phyloP scores from a whole-genome alignment of 2,797 vertebrate species.

The Scomberomorus guttatus region DNA sequence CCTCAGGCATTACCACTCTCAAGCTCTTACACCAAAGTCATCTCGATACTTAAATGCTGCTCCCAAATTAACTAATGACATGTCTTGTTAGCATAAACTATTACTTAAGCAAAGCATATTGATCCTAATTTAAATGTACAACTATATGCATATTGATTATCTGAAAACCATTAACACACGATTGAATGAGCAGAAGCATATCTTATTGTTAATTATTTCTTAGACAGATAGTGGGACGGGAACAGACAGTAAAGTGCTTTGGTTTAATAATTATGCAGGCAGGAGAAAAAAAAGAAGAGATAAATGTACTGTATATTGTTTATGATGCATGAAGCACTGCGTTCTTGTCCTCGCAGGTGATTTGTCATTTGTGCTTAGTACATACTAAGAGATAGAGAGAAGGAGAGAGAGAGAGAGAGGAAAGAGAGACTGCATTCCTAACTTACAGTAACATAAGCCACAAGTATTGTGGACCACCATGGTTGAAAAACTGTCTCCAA shows the following conservation, averaged over 20 bases:
- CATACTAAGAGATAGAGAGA: constrained; percentile 22
- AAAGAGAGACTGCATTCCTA: constrained; percentile 5
- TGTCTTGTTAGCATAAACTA: constrained; percentile 75
- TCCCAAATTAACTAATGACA: constrained; percentile 61
- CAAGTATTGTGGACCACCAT: constrained; percentile 43
- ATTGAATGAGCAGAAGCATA: constrained; percentile 58
- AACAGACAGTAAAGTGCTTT: constrained; percentile 41
- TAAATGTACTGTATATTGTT: constrained; percentile 54
- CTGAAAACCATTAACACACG: constrained; percentile 77
- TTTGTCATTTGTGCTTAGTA: constrained; percentile 50
- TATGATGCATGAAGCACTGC: constrained; percentile 60
- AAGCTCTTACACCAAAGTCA: constrained; percentile 47
- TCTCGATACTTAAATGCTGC: constrained; percentile 57
- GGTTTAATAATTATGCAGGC: constrained; percentile 44
- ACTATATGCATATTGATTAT: constrained; percentile 82
- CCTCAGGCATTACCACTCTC: constrained; percentile 6
- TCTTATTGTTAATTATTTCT: constrained; percentile 74
- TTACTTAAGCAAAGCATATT: constrained; percentile 76
- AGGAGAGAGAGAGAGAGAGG: neutral
- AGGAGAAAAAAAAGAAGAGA: constrained; percentile 12
- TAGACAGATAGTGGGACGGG: constrained; percentile 45
- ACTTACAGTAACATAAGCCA: constrained; percentile 1
- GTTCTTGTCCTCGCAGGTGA: constrained; percentile 52
- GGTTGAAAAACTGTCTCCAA: constrained; percentile 9
- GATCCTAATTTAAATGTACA: constrained; percentile 83